phyloP scores from a whole-genome alignment of 2,888 invertebrate genomes.

The Platycnemis pennipes region DNA sequence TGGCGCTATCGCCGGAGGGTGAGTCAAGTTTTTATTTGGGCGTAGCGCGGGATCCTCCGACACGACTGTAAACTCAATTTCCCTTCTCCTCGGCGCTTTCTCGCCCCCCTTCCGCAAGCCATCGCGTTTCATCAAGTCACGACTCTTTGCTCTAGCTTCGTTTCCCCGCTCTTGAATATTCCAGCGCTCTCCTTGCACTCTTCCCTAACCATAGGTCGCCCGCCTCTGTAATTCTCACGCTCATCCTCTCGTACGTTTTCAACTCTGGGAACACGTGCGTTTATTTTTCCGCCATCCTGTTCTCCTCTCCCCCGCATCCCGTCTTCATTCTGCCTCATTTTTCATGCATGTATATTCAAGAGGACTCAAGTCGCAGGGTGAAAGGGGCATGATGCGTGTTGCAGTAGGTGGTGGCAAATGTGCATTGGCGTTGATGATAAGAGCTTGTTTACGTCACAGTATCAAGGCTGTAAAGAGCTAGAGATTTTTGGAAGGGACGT shows the following conservation, averaged over 20 bases:
- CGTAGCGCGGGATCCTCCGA: not conserved
- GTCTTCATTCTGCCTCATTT: not conserved
- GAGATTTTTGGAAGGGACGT: not conserved
- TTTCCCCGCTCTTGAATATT: not conserved
- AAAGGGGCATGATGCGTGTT: not conserved
- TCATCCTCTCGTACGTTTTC: not conserved
- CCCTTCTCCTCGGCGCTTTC: not conserved
- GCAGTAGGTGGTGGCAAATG: not conserved
- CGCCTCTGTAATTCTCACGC: not conserved
- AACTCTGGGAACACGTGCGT: not conserved
- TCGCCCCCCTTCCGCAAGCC: not conserved
- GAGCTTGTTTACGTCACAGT: not conserved
- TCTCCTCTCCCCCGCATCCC: not conserved
- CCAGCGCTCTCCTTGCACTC: not conserved
- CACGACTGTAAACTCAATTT: constrained; percentile 3
- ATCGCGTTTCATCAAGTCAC: constrained; percentile 16
- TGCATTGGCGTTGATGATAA: not conserved
- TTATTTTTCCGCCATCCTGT: not conserved
- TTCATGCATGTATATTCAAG: constrained; percentile 17
- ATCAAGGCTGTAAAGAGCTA: not conserved
- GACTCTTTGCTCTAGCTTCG: constrained; percentile 20
- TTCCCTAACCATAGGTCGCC: not conserved
- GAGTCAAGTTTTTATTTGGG: constrained; percentile 18
- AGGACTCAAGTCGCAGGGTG: not conserved
- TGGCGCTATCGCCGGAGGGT: not conserved